These are phyloP conservation scores for Rhabdophis nuchalis DNA, from an alignment of 2,797 vertebrate species.

Conservation along the genomic window DNA sequence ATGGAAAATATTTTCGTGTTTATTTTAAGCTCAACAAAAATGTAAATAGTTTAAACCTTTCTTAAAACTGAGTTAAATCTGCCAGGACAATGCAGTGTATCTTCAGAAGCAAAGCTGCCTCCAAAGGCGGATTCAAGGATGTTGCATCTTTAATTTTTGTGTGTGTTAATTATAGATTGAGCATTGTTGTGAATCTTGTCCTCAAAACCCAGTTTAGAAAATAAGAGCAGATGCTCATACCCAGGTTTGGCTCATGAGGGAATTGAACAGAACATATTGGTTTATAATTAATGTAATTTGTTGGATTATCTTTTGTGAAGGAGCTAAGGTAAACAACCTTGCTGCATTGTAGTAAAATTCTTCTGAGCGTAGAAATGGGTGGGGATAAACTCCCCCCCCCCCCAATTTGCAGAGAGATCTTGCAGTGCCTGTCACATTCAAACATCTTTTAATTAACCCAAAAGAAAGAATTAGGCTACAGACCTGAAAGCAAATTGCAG, in stretches of 20 bases:
- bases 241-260: conserved; percentile 81
- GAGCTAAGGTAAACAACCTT: conserved; percentile 87
- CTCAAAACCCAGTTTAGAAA: conserved; percentile 81
- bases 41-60: conserved; percentile 74
- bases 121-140: conserved; percentile 75
- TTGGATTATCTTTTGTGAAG: conserved; percentile 95
- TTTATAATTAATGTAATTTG: conserved; percentile 99
- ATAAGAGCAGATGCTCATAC: conserved; percentile 92
- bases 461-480: conserved; percentile 70
- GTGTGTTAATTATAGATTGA: conserved; percentile 83
- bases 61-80: conserved; percentile 62
- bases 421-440: conserved; percentile 69
- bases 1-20: conserved; percentile 70
- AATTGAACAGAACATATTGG: conserved; percentile 91
- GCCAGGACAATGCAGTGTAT: conserved; percentile 64
- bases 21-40: conserved; percentile 71
- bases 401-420: conserved; percentile 57
- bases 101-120: conserved; percentile 72
- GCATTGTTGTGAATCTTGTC: conserved; percentile 83
- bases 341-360: conserved; percentile 70
- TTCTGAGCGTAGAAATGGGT: conserved; percentile 52
- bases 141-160: conserved; percentile 83
- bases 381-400: conserved; percentile 39
- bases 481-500: conserved; percentile 68
- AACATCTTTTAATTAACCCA: conserved; percentile 72